Percentiles rank a stretch among this genome's conserved stretches.
Conservation (phyloP, 2,113 vertebrate genomes). For the Peromyscus maniculatus region DNA sequence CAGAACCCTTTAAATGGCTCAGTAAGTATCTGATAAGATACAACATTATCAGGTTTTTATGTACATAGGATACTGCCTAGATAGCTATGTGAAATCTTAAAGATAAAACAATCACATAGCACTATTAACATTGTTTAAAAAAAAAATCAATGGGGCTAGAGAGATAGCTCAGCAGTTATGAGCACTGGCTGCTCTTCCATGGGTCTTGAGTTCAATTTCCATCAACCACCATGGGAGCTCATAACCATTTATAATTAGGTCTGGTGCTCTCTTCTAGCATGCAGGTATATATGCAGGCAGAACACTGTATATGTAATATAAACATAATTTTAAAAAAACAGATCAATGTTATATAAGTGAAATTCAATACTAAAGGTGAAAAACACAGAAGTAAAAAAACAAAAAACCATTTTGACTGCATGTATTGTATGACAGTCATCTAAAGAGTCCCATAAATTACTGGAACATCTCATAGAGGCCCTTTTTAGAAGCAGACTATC, state of each 20-base stretch:
- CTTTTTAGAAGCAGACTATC: not conserved
- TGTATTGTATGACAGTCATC: not conserved
- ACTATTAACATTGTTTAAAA: not conserved
- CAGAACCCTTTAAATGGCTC: not conserved
- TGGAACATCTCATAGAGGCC: not conserved
- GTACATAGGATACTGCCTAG: not conserved
- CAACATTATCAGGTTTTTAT: not conserved
- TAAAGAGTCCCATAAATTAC: conserved; percentile 1
- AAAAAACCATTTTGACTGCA: not conserved
- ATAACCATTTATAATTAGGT: not conserved
- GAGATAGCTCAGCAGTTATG: no score
- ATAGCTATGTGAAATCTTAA: not conserved
- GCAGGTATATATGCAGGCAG: no score
- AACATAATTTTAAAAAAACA: not conserved
- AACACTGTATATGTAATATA: no score
- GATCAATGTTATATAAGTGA: not conserved
- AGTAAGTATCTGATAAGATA: not conserved
- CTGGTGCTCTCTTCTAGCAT: no score
- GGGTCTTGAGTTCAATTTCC: no score
- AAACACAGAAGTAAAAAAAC: not conserved
- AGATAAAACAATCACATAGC: not conserved
- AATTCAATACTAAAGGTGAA: not conserved
- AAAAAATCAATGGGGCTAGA: no score
- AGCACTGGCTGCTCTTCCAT: no score
- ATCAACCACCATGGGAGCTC: no score